Evolutionary conservation across 2,888 invertebrate species (phyloP).

Genomic region (Scrobipalpa atriplicella): DNA sequence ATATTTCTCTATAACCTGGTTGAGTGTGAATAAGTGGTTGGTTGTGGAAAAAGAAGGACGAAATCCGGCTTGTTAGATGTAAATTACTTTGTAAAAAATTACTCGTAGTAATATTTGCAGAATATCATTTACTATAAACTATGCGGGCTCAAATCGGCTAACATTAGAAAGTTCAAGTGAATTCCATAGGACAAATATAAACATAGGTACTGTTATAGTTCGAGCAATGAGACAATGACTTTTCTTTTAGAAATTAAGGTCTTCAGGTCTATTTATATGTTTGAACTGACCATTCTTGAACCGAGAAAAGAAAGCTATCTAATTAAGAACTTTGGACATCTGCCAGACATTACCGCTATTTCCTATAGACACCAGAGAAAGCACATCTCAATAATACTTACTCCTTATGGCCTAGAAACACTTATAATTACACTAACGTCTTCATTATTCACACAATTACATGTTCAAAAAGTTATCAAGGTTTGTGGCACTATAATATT

Average conservation of each 20-base stretch:
- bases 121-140: neutral
- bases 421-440: conserved; percentile 13
- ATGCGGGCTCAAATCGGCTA: neutral
- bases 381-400: conserved; percentile 34
- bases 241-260: conserved; percentile 27
- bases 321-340: conserved; percentile 66
- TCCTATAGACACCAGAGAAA: conserved; percentile 35
- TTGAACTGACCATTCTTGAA: conserved; percentile 44
- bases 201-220: neutral
- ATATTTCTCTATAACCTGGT: no score
- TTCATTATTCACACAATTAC: conserved; percentile 22
- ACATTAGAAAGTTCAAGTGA: conserved; percentile 14
- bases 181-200: neutral
- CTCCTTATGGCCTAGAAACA: conserved; percentile 32
- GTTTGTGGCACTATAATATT: conserved; percentile 6
- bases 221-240: neutral
- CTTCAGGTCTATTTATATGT: conserved; percentile 34
- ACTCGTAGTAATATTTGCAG: neutral
- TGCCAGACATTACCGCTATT: conserved; percentile 58
- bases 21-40: no score
- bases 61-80: no score
- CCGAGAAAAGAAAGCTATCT: conserved; percentile 61
- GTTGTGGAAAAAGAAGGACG: neutral
- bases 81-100: neutral
- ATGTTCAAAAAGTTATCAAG: conserved; percentile 15